phyloP scores from a whole-genome alignment of 23 tunicate genomes.

The Halocynthia roretzi region DNA sequence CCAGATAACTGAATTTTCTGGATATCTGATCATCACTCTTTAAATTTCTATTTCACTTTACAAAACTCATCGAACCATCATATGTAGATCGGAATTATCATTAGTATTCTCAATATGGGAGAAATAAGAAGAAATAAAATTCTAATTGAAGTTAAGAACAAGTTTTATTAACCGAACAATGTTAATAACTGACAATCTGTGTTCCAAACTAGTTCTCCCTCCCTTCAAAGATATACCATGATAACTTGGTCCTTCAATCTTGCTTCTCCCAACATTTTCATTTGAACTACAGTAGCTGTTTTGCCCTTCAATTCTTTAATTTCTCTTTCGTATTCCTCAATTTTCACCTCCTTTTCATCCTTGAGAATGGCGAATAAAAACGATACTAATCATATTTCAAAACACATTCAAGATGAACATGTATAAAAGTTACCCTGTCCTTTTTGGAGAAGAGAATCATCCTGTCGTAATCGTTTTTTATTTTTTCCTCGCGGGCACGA shows the following conservation, averaged over 20 bases:
- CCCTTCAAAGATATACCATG: conserved; percentile 3
- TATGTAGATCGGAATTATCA: too few relatives aligned
- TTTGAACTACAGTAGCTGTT: conserved; percentile 29
- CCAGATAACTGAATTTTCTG: too few relatives aligned
- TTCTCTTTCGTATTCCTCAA: conserved; percentile 48
- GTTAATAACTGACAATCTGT: too few relatives aligned
- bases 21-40: too few relatives aligned
- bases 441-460: conserved; percentile 82
- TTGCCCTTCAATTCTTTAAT: conserved; percentile 64
- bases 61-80: too few relatives aligned
- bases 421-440: conserved; percentile 47
- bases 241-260: conserved; percentile 33
- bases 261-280: conserved; percentile 39
- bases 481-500: conserved; percentile 55
- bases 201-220: too few relatives aligned
- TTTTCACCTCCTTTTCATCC: conserved; percentile 67
- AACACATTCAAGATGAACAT: background rate
- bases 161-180: too few relatives aligned
- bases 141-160: too few relatives aligned
- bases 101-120: too few relatives aligned
- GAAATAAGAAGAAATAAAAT: too few relatives aligned
- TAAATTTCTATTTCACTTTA: too few relatives aligned
- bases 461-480: conserved; percentile 69
- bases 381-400: background rate
- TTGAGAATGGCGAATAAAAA: background rate